phyloP scores from a whole-genome alignment of 2,113 vertebrate genomes.

The Bubo blakistoni region DNA sequence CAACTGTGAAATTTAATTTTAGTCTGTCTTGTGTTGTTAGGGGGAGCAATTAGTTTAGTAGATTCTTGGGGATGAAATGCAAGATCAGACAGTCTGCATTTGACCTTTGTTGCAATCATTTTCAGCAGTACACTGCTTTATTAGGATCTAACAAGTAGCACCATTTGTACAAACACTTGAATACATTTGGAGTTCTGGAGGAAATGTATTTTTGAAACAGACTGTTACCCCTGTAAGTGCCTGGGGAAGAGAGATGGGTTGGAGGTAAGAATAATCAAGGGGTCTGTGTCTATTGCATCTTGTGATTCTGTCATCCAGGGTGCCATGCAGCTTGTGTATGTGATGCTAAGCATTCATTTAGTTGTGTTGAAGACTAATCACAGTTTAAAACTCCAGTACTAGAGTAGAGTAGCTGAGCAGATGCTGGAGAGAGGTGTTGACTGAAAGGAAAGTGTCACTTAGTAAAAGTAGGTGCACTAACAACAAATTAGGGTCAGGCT shows the following conservation, averaged over 20 bases:
- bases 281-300: not conserved
- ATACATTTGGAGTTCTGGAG: not conserved
- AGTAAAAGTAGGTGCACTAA: not conserved
- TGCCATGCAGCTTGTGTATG: accelerated
- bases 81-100: not conserved
- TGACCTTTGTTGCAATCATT: not conserved
- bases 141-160: not conserved
- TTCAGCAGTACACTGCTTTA: not conserved
- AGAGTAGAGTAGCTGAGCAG: not conserved
- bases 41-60: not conserved
- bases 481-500: not conserved
- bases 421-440: not conserved
- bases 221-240: not conserved
- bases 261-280: not conserved
- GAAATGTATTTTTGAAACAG: not conserved
- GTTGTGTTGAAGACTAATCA: too few relatives aligned
- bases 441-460: not conserved
- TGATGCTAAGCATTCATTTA: not conserved
- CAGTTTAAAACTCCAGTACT: not conserved
- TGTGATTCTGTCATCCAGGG: not conserved
- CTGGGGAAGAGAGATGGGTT: not conserved
- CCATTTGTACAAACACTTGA: not conserved
- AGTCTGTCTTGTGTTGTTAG: not conserved
- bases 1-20: not conserved
- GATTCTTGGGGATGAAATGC: not conserved